A percentile compares a stretch with the other conserved stretches of the same genome.
These are phyloP conservation scores for Peromyscus aztecus DNA, from an alignment of 2,797 vertebrate species.

Conservation along the genomic window DNA sequence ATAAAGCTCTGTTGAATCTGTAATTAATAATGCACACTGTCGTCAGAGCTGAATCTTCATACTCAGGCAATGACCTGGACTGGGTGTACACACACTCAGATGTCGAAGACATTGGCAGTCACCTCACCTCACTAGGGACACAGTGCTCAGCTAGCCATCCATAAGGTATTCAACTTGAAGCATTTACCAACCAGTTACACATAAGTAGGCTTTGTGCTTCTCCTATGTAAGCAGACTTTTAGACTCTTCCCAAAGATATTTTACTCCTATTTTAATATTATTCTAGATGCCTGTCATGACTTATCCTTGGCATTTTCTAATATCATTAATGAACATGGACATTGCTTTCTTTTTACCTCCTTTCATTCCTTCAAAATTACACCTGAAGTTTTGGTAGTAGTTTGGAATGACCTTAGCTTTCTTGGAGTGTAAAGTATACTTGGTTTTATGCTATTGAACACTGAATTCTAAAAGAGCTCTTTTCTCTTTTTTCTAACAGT, in stretches of 20 bases:
- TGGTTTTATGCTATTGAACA: background rate
- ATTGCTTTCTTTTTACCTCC: no score
- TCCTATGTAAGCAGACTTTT: no score
- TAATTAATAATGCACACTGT: accelerated
- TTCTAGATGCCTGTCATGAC: background rate
- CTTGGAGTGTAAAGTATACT: accelerated
- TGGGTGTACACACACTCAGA: accelerated
- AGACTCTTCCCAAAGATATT: background rate
- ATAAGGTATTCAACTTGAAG: accelerated
- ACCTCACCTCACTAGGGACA: accelerated
- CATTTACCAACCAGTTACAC: accelerated
- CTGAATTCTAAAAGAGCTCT: slow-evolving; percentile 43
- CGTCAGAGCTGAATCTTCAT: background rate
- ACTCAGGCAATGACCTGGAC: no score
- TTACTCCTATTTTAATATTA: background rate
- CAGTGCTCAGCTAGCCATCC: accelerated
- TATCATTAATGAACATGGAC: accelerated
- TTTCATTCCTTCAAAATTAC: background rate
- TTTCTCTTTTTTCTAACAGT: slow-evolving; percentile 89
- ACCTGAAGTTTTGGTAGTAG: background rate
- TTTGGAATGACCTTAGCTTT: background rate
- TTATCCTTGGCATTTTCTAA: background rate
- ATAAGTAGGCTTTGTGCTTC: accelerated
- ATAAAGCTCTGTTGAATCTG: background rate
- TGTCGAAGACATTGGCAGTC: accelerated